These are phyloP conservation scores for Chloroclystis v-ata DNA, from an alignment of 2,888 invertebrate genomes.

Conservation along the genomic window DNA sequence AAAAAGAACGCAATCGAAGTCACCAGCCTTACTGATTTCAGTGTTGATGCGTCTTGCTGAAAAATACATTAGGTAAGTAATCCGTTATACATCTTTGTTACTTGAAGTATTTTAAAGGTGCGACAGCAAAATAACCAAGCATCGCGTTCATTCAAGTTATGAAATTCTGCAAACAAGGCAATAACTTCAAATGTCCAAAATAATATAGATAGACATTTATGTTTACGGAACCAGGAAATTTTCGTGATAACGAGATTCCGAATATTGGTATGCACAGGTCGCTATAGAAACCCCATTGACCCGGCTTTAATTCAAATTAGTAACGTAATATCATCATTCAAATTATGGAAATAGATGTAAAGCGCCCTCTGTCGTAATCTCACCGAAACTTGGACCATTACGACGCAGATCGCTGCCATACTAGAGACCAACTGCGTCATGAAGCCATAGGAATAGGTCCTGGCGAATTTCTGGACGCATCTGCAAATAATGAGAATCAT, in stretches of 20 bases:
- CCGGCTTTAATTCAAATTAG: constrained; percentile 2
- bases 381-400: constrained; percentile 76
- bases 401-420: constrained; percentile 70
- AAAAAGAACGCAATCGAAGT: constrained; percentile 67
- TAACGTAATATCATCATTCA: constrained; percentile 21
- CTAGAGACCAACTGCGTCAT: constrained; percentile 72
- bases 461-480: constrained; percentile 64
- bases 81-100: not conserved
- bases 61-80: constrained; percentile 22
- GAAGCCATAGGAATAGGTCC: constrained; percentile 69
- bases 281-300: not conserved
- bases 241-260: too few relatives aligned
- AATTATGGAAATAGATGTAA: constrained; percentile 29
- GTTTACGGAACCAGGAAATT: too few relatives aligned
- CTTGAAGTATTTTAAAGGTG: too few relatives aligned
- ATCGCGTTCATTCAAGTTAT: too few relatives aligned
- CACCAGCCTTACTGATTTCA: constrained; percentile 58
- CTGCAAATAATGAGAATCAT: constrained; percentile 35
- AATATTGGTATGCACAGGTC: not conserved
- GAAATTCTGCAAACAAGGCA: too few relatives aligned
- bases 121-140: too few relatives aligned
- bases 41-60: constrained; percentile 66
- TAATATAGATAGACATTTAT: too few relatives aligned
- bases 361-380: constrained; percentile 28
- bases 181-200: too few relatives aligned